Percentiles rank a stretch among this genome's conserved stretches.
phyloP scores from a whole-genome alignment of 2,113 vertebrate species.

The Chrysemys picta region DNA sequence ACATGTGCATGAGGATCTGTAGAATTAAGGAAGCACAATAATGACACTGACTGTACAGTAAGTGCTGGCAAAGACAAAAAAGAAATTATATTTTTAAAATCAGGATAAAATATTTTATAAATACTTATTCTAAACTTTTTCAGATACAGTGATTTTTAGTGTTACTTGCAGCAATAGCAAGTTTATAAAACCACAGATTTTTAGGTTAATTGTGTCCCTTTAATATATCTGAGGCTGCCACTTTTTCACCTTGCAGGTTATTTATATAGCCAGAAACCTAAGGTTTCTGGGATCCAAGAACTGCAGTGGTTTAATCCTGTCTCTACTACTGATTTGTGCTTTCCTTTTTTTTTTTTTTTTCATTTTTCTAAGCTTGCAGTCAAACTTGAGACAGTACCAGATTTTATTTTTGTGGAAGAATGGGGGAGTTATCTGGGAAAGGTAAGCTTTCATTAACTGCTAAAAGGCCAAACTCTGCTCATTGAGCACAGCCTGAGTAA shows the following conservation, averaged over 20 bases:
- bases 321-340: conserved; percentile 75
- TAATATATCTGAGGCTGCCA: neutral
- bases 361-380: conserved; percentile 58
- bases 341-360: conserved; percentile 78
- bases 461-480: neutral
- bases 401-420: conserved; percentile 54
- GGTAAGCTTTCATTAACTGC: conserved; percentile 13
- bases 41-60: no score
- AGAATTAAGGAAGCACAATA: no score
- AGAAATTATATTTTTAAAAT: no score
- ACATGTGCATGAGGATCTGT: no score
- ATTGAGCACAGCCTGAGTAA: neutral
- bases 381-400: conserved; percentile 35
- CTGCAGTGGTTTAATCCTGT: no score
- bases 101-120: no score
- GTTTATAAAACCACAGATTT: neutral
- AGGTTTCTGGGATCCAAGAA: no score
- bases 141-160: neutral
- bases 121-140: neutral
- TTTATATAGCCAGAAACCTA: conserved; percentile 81
- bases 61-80: no score
- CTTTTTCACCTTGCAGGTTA: conserved; percentile 52
- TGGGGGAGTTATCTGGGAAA: conserved; percentile 74
- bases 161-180: neutral
- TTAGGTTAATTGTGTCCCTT: neutral